A percentile compares a stretch with the other conserved stretches of the same genome.
These are phyloP conservation scores for Murina feae DNA, from an alignment of 2,113 vertebrate species.

Conservation along the genomic window DNA sequence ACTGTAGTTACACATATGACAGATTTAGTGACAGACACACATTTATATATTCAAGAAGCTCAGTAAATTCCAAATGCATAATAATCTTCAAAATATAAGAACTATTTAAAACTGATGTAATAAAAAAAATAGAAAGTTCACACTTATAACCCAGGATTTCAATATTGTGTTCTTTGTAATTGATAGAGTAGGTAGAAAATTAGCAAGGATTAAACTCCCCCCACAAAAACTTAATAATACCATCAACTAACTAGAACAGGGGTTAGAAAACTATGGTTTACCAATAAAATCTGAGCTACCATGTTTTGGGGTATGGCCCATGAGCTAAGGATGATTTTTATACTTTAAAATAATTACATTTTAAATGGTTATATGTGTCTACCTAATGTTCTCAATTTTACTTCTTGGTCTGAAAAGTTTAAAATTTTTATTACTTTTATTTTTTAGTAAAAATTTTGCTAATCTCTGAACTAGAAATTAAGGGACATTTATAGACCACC, in stretches of 20 bases:
- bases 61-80: background rate
- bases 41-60: background rate
- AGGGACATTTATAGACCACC: background rate
- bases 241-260: background rate
- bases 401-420: background rate
- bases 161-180: background rate
- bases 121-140: background rate
- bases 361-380: background rate
- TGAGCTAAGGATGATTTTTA: background rate
- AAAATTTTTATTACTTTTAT: background rate
- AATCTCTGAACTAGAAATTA: background rate
- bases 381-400: background rate
- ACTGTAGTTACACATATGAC: background rate
- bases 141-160: background rate
- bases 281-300: background rate
- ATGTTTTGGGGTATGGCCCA: background rate
- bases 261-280: background rate
- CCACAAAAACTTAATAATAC: background rate
- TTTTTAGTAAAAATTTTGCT: background rate
- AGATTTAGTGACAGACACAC: background rate
- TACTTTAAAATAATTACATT: background rate
- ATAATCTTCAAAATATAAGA: background rate
- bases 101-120: background rate
- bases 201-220: background rate
- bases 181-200: background rate